Evolutionary conservation across 2,113 vertebrate genomes (phyloP).

Genomic region (Apteryx mantelli): DNA sequence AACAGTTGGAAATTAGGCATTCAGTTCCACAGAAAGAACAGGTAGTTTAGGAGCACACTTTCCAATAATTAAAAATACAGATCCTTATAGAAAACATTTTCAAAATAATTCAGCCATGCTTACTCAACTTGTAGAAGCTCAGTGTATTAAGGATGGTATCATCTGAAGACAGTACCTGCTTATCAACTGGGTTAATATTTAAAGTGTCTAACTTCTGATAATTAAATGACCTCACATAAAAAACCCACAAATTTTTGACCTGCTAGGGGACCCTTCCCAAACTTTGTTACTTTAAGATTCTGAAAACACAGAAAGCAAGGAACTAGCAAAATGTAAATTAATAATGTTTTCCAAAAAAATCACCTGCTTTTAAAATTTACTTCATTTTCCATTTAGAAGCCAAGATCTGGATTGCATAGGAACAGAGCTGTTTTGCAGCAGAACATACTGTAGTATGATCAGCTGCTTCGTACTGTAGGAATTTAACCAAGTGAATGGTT

Average conservation of each 20-base stretch:
- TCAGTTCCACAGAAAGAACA: background rate
- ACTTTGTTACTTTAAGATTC: background rate
- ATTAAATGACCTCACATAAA: background rate
- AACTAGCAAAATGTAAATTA: background rate
- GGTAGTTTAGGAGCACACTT: background rate
- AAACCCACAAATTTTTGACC: background rate
- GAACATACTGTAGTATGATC: background rate
- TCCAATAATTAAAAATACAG: background rate
- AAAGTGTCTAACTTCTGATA: background rate
- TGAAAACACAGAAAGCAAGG: background rate
- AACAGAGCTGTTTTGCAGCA: background rate
- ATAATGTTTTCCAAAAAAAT: background rate
- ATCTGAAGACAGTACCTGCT: background rate
- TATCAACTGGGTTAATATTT: background rate
- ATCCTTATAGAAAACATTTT: background rate
- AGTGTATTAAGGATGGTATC: background rate
- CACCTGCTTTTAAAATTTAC: background rate
- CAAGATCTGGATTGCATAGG: background rate
- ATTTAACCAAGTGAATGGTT: slow-evolving; percentile 23
- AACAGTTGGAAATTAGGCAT: background rate
- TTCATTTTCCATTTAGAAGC: background rate
- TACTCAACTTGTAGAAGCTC: background rate
- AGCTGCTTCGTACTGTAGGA: slow-evolving; percentile 29
- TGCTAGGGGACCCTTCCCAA: fast-evolving
- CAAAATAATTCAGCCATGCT: background rate